Evolutionary conservation across 2,888 invertebrate genomes (phyloP).

Genomic region (Cryptocephalus moraei): DNA sequence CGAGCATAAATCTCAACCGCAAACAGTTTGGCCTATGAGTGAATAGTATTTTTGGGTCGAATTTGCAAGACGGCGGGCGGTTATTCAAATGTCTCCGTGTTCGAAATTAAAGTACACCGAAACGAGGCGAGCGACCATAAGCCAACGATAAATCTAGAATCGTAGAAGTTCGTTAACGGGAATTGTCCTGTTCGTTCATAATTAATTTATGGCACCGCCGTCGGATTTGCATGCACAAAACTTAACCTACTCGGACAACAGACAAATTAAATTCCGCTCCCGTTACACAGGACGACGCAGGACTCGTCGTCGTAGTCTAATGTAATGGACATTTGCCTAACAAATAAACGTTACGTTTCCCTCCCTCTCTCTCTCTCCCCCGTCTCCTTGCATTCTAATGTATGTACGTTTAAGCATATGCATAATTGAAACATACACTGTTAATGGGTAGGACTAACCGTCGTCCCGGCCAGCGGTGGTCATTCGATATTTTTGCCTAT

Average conservation of each 20-base stretch:
- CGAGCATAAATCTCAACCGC: too few species aligned
- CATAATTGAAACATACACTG: too few species aligned
- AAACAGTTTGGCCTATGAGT: too few species aligned
- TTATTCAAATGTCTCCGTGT: too few species aligned
- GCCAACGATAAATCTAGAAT: constrained; percentile 33
- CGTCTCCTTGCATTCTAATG: neutral
- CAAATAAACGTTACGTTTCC: constrained; percentile 28
- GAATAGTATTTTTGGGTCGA: too few species aligned
- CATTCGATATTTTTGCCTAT: too few species aligned
- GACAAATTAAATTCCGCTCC: constrained; percentile 37
- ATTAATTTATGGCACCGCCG: constrained; percentile 37
- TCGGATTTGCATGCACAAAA: constrained; percentile 38
- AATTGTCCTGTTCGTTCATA: constrained; percentile 34
- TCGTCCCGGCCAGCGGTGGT: too few species aligned
- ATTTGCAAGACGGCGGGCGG: too few species aligned
- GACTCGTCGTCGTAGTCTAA: constrained; percentile 10
- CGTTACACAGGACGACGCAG: constrained; percentile 15
- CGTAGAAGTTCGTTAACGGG: constrained; percentile 38
- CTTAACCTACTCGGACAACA: constrained; percentile 41
- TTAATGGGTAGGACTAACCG: too few species aligned
- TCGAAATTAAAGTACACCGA: too few species aligned
- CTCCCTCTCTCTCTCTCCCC: constrained; percentile 3
- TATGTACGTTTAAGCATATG: too few species aligned
- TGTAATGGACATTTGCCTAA: constrained; percentile 38
- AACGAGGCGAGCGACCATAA: too few species aligned